Conservation (phyloP, 1,140 invertebrate species). For the Eubasilissa regina region DNA sequence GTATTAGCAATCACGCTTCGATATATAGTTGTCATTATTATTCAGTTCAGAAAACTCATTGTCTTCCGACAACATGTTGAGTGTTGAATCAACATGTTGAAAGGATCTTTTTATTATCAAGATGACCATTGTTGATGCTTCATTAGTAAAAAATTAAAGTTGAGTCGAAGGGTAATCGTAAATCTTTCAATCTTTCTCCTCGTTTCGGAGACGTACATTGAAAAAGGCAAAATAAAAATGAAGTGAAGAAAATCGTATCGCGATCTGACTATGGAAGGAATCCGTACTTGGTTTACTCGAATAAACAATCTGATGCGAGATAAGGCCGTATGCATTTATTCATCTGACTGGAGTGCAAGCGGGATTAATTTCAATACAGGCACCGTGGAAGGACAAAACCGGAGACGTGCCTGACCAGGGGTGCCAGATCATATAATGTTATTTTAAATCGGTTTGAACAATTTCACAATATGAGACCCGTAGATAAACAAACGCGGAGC, state of each 20-base stretch:
- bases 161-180: too few relatives aligned
- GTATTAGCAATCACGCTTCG: too few relatives aligned
- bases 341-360: constrained; percentile 21
- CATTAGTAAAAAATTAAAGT: too few relatives aligned
- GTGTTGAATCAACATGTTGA: too few relatives aligned
- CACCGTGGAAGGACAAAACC: neutral
- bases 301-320: constrained; percentile 39
- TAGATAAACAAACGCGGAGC: too few relatives aligned
- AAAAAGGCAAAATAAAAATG: neutral
- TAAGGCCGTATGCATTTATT: constrained; percentile 36
- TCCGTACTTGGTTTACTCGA: constrained; percentile 29
- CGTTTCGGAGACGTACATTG: neutral
- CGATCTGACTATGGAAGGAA: neutral
- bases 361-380: constrained; percentile 35
- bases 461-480: too few relatives aligned
- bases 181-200: neutral
- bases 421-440: neutral
- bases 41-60: too few relatives aligned
- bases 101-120: too few relatives aligned
- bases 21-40: too few relatives aligned
- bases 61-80: too few relatives aligned
- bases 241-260: constrained; percentile 1
- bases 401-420: neutral
- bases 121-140: too few relatives aligned
- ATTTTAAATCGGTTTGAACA: too few relatives aligned